These are phyloP conservation scores for Drosophila parabipectinata DNA, from an alignment of 1,140 invertebrate species.

Conservation along the genomic window DNA sequence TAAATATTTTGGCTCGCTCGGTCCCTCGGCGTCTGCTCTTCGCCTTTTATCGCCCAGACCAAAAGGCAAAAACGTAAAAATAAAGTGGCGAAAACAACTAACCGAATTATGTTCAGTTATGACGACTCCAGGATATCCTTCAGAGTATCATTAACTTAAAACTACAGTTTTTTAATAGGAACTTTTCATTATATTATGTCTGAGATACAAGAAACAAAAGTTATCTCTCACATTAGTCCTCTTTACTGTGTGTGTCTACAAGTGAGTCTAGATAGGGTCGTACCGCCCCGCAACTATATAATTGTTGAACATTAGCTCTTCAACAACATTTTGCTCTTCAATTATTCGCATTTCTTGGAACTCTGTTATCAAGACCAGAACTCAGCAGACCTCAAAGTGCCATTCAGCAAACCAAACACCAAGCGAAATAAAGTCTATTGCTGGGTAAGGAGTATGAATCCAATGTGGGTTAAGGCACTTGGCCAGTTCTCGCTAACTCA, in stretches of 20 bases:
- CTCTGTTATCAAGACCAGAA: constrained; percentile 54
- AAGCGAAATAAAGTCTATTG: constrained; percentile 22
- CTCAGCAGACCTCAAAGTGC: constrained; percentile 30
- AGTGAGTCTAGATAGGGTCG: constrained; percentile 51
- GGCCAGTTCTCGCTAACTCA: constrained; percentile 48
- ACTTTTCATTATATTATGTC: too few species aligned
- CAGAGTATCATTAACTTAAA: background rate
- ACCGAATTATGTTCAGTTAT: constrained; percentile 14
- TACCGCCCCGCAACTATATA: constrained; percentile 38
- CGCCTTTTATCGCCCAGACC: constrained; percentile 65
- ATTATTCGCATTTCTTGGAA: constrained; percentile 74
- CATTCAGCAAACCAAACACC: constrained; percentile 32
- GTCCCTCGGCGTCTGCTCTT: constrained; percentile 16
- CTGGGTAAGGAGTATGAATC: constrained; percentile 11
- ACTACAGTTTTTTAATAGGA: too few species aligned
- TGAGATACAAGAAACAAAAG: constrained; percentile 7
- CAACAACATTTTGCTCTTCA: constrained; percentile 74
- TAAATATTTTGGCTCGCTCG: constrained; percentile 34
- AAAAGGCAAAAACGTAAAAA: constrained; percentile 61
- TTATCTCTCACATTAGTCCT: constrained; percentile 16
- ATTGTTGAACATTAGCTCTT: constrained; percentile 45
- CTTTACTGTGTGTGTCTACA: constrained; percentile 1
- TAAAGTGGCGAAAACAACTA: constrained; percentile 49
- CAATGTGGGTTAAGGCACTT: constrained; percentile 28
- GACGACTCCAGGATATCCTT: constrained; percentile 23